Base-by-base conservation (phyloP, 2,888 invertebrate species). In the Drosophila tanythrix region DNA sequence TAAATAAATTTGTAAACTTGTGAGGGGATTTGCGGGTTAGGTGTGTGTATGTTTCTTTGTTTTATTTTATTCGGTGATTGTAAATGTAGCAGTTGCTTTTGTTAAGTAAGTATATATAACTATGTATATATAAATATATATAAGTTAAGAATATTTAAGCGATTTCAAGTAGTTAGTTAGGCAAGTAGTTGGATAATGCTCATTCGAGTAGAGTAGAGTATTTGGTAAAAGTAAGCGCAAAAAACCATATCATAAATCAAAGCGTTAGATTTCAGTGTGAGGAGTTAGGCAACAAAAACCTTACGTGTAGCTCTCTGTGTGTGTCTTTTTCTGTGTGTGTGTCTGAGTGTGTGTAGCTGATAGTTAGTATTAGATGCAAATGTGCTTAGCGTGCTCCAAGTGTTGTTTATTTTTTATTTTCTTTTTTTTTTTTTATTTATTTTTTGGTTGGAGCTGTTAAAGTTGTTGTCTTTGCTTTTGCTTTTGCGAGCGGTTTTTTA, bases 311-410 rank as follows among this genome's bases (percentile, higher is more conserved):
- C 36, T 68, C 35, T 66, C 13, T 46, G 40, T 51, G 35, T 43
- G 25, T 67, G 27, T 68, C n/a, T 51, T 7, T 38, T 36, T 40
- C n/a, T 59, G 53, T 70, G 13, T 70, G 51, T 74, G 40, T 71
- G 58, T 56, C 33, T 63, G 58, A 58, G 61, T 70, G 48, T 64
- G 38, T 79, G 59, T 63, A 59, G 50, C 50, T 74, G 51, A 52
- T 48, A 57, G 61, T 59, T 68, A 55, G 58, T 74, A 59, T 73
- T 74, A 66, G 65, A 83, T 83, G 87, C 83, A 84, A 83, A 81
- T 88, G 88, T 86, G 88, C 86, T 76, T 83, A 86, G 85, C 85
- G 85, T 86, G 85, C 86, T 88, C 86, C 74, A 81, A 79, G 73
- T 80, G 51, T 72, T 63, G 65, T 71, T 67, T 36, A 60, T 52